Conservation (phyloP, 2,113 vertebrate species). For the Barnardius zonarius region DNA sequence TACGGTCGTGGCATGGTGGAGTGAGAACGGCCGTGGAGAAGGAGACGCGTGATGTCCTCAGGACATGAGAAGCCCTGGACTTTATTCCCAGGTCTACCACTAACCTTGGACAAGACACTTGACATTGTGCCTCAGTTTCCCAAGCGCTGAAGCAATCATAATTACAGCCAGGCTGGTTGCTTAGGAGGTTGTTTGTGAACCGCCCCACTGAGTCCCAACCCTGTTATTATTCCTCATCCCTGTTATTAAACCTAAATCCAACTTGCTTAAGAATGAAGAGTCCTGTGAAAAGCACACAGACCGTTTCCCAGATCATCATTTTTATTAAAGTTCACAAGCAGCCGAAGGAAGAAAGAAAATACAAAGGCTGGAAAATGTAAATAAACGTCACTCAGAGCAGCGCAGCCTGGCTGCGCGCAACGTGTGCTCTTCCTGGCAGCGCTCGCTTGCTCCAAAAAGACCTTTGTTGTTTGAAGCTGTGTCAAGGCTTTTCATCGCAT, state of each 20-base stretch:
- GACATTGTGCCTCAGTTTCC: constrained; percentile 58
- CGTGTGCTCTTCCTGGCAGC: background rate
- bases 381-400: background rate
- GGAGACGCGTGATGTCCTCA: background rate
- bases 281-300: constrained; percentile 32
- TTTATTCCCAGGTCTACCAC: background rate
- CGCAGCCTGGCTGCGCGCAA: background rate
- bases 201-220: background rate
- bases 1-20: background rate
- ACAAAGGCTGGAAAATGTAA: background rate
- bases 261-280: constrained; percentile 34
- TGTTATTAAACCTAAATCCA: constrained; percentile 46
- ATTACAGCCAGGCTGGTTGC: background rate
- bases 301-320: constrained; percentile 44
- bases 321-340: constrained; percentile 61
- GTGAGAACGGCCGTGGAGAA: background rate
- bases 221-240: constrained; percentile 35
- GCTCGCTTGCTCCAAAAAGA: background rate
- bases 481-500: constrained; percentile 9
- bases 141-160: constrained; percentile 38
- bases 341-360: background rate
- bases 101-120: background rate
- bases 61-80: background rate
- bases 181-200: constrained; percentile 40
- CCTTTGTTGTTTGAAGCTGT: constrained; percentile 31